These are phyloP conservation scores for Drosophila pseudotakahashii DNA, from an alignment of 2,888 invertebrate species.

Conservation along the genomic window DNA sequence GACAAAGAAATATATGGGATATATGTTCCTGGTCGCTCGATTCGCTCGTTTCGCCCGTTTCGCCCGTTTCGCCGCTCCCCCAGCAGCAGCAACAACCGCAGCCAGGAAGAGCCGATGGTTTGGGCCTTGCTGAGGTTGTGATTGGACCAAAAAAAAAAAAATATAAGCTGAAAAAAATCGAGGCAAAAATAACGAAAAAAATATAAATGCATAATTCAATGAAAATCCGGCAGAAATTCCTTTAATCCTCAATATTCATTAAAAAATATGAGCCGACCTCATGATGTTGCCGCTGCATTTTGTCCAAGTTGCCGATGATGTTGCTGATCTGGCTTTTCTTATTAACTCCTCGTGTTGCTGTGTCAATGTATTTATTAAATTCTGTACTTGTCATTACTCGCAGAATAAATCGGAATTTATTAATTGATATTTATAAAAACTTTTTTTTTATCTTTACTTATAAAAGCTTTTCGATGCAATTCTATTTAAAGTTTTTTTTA, in stretches of 20 bases:
- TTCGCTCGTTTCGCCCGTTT: neutral
- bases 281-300: conserved; percentile 36
- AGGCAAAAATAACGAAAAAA: conserved; percentile 53
- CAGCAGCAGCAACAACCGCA: conserved; percentile 37
- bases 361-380: neutral
- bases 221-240: conserved; percentile 84
- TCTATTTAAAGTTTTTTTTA: no score
- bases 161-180: conserved; percentile 13
- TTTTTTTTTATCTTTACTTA: no score
- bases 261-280: conserved; percentile 69
- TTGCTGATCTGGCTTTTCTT: conserved; percentile 7
- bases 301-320: conserved; percentile 15
- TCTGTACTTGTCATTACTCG: neutral
- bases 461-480: no score
- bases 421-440: no score
- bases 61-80: neutral
- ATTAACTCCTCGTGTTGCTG: neutral
- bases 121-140: conserved; percentile 23
- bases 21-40: conserved; percentile 49
- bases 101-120: conserved; percentile 44
- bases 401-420: neutral
- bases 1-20: conserved; percentile 76
- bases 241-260: conserved; percentile 85
- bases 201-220: conserved; percentile 84
- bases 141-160: conserved; percentile 12